phyloP scores from a whole-genome alignment of 2,113 vertebrate species.

The Tachysurus fulvidraco region DNA sequence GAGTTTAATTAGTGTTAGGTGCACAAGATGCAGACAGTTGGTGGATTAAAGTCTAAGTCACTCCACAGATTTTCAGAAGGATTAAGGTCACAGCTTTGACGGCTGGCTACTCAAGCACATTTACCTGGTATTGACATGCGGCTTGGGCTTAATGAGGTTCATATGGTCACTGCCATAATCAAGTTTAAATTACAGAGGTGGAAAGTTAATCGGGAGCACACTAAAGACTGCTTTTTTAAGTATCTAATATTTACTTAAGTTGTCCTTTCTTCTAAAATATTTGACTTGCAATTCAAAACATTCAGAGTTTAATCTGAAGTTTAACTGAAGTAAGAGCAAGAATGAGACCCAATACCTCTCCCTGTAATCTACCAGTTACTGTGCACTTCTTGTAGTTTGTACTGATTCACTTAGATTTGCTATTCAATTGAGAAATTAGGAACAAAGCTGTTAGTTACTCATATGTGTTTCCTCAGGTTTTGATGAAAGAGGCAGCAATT shows the following conservation, averaged over 20 bases:
- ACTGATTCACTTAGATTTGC: too few species aligned
- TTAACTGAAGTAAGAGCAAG: neutral
- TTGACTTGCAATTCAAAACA: neutral
- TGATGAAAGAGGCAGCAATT: neutral
- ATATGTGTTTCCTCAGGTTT: neutral
- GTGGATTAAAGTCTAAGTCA: slow-evolving; percentile 12
- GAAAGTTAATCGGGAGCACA: neutral
- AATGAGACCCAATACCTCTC: neutral
- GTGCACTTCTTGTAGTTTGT: neutral
- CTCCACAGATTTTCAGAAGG: neutral
- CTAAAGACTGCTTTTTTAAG: neutral
- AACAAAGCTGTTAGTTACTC: too few species aligned
- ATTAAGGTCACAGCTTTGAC: slow-evolving; percentile 22
- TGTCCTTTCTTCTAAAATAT: neutral
- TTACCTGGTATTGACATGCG: neutral
- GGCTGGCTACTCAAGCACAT: neutral
- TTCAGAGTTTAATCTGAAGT: neutral
- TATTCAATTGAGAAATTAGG: too few species aligned
- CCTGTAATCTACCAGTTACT: neutral
- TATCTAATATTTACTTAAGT: neutral
- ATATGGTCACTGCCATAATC: neutral
- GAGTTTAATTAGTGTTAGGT: neutral
- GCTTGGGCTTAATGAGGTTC: neutral
- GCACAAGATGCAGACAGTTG: neutral
- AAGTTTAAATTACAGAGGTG: neutral